phyloP scores from a whole-genome alignment of 2,888 invertebrate genomes.

The Eristalinus sepulchralis region DNA sequence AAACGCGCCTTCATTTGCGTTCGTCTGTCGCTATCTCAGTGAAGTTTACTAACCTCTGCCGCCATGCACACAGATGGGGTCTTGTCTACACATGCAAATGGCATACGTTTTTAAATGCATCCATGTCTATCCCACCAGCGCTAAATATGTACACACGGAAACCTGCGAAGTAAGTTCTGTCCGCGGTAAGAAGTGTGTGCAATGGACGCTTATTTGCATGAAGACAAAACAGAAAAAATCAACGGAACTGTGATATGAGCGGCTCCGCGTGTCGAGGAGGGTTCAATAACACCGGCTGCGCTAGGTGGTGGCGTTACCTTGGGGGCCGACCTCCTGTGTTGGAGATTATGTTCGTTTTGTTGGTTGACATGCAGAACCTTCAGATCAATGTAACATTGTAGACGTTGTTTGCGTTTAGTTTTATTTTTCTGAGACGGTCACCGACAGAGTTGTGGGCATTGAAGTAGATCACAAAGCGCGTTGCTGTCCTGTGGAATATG shows the following conservation, averaged over 20 bases:
- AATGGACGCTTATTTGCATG: not conserved
- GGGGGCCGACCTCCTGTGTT: not conserved
- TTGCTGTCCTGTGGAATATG: too few relatives aligned
- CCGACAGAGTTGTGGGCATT: too few relatives aligned
- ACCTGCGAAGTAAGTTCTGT: not conserved
- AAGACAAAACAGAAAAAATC: not conserved
- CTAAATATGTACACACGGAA: not conserved
- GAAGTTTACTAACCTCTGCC: conserved; percentile 34
- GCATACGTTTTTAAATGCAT: not conserved
- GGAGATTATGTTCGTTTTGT: not conserved
- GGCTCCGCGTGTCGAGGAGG: not conserved
- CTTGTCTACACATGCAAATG: not conserved
- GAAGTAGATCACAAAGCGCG: too few relatives aligned
- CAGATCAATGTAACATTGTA: not conserved
- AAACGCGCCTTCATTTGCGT: not conserved
- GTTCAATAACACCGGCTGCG: not conserved
- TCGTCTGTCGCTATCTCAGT: not conserved
- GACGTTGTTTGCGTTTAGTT: not conserved
- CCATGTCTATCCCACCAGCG: not conserved
- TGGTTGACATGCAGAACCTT: not conserved
- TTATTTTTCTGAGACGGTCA: too few relatives aligned
- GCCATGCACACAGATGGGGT: too few relatives aligned
- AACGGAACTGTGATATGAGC: not conserved
- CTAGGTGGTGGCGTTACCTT: not conserved
- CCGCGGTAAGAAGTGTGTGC: not conserved